phyloP scores from a whole-genome alignment of 2,113 vertebrate genomes.

The Tupaia chinensis region DNA sequence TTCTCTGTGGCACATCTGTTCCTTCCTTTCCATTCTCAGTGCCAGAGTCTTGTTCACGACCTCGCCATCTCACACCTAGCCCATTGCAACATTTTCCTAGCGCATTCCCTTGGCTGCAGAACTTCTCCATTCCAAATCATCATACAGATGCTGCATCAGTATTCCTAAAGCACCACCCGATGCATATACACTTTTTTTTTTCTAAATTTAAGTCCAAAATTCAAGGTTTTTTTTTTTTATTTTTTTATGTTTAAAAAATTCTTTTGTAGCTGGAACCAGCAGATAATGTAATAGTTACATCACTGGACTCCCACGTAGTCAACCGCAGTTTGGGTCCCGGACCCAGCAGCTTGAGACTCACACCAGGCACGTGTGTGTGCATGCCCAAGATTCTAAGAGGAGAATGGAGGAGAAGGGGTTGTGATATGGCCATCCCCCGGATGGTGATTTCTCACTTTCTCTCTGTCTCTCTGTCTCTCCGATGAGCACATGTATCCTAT shows the following conservation, averaged over 20 bases:
- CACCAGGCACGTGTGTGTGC: too few relatives aligned
- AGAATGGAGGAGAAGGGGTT: too few relatives aligned
- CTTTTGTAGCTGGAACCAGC: background rate
- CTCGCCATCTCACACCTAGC: background rate
- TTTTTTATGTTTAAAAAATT: background rate
- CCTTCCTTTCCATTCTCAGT: background rate
- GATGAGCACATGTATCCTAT: too few relatives aligned
- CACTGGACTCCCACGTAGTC: too few relatives aligned
- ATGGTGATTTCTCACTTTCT: too few relatives aligned
- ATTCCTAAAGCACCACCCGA: background rate
- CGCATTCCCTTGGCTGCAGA: background rate
- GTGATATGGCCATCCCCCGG: too few relatives aligned
- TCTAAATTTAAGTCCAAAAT: background rate
- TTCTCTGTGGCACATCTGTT: background rate
- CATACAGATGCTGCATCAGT: background rate
- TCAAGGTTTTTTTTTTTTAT: background rate
- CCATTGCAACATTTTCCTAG: background rate
- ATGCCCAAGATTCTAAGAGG: too few relatives aligned
- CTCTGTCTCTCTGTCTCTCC: too few relatives aligned
- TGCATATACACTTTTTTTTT: background rate
- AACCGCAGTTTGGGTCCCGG: too few relatives aligned
- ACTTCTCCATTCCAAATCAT: background rate
- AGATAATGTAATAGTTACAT: too few relatives aligned
- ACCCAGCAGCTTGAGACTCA: too few relatives aligned
- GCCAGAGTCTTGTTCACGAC: background rate